Evolutionary conservation across 2,888 invertebrate genomes (phyloP).

Genomic region (Notocelia uddmanniana): DNA sequence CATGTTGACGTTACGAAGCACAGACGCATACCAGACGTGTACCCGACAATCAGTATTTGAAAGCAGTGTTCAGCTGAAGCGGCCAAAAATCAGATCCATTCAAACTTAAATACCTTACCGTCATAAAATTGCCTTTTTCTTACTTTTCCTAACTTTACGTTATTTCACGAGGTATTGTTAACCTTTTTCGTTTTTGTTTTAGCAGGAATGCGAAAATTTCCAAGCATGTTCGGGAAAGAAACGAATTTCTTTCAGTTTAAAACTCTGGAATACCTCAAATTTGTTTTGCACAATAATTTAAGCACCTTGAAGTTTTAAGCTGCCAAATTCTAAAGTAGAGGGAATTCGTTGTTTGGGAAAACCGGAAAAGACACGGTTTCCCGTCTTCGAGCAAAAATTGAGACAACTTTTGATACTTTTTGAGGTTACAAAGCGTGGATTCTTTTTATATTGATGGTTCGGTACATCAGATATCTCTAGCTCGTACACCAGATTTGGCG

Average conservation of each 20-base stretch:
- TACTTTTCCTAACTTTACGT: no score
- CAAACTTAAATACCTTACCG: no score
- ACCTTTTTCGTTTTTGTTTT: no score
- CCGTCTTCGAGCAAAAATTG: not conserved
- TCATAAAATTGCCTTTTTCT: no score
- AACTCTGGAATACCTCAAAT: not conserved
- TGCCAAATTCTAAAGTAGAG: not conserved
- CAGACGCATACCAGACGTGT: no score
- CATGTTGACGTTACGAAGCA: no score
- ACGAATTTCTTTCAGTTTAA: not conserved
- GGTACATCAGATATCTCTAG: not conserved
- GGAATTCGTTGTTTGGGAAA: not conserved
- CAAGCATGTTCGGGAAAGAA: not conserved
- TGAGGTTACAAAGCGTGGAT: not conserved
- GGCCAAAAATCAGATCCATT: no score
- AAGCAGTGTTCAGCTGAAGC: no score
- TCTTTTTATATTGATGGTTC: not conserved
- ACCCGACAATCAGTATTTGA: no score
- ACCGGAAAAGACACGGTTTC: not conserved
- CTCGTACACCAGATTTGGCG: no score
- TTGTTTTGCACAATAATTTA: not conserved
- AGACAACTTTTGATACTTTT: not conserved
- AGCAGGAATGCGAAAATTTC: not conserved
- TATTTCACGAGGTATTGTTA: no score
- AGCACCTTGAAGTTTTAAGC: slow-evolving; percentile 2